These are phyloP conservation scores for Leistus spinibarbis DNA, from an alignment of 2,888 invertebrate genomes.

Conservation along the genomic window DNA sequence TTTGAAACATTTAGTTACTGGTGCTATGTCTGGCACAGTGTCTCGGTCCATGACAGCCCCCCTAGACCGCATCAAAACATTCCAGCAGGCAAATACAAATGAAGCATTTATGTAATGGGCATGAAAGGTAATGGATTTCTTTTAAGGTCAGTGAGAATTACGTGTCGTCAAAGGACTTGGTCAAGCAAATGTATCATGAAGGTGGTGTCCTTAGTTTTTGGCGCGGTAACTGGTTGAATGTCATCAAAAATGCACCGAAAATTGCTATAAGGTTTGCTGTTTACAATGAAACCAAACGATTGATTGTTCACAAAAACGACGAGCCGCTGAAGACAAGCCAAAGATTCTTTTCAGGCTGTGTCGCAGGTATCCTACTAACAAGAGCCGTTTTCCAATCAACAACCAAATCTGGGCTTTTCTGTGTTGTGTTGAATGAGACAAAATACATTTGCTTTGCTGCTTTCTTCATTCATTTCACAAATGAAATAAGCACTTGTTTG, in stretches of 20 bases:
- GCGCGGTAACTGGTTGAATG: slow-evolving; percentile 18
- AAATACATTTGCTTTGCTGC: too few species aligned
- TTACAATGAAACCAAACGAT: slow-evolving; percentile 2
- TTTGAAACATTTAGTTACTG: not conserved
- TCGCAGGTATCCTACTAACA: slow-evolving; percentile 2
- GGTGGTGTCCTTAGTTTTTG: slow-evolving; percentile 11
- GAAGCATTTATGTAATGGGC: too few species aligned
- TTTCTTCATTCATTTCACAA: too few species aligned
- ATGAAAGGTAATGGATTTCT: not conserved
- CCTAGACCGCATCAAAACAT: not conserved
- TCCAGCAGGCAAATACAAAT: not conserved
- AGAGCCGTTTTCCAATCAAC: too few species aligned
- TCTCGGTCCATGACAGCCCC: not conserved
- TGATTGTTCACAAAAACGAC: not conserved
- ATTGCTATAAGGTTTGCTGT: slow-evolving; percentile 11
- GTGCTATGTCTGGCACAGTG: not conserved
- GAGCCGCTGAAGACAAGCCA: not conserved
- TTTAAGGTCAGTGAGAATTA: not conserved
- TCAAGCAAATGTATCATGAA: not conserved
- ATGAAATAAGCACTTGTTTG: not conserved
- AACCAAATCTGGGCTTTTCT: too few species aligned
- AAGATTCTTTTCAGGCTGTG: slow-evolving; percentile 7
- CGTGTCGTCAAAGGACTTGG: not conserved
- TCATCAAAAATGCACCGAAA: slow-evolving; percentile 17
- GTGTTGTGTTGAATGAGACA: too few species aligned